These are phyloP conservation scores for Pterobdella sp. DNA, from an alignment of 2,888 invertebrate genomes.

Conservation along the genomic window DNA sequence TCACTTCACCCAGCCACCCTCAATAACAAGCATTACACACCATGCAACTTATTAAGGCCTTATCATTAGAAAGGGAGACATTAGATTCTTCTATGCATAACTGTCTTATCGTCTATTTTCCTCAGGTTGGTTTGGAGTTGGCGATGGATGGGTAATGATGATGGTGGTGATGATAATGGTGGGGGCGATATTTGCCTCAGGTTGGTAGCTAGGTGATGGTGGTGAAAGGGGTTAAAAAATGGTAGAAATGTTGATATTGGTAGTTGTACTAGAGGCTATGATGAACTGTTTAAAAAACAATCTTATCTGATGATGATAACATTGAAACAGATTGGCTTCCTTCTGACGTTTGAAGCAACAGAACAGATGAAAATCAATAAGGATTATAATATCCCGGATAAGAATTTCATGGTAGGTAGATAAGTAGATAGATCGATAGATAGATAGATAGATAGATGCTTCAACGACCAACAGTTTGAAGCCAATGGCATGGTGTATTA, in stretches of 20 bases:
- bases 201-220: too few species aligned
- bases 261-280: too few species aligned
- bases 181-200: too few species aligned
- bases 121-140: conserved; percentile 56
- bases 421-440: too few species aligned
- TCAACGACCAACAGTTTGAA: conserved; percentile 53
- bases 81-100: background rate
- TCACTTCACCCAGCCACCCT: background rate
- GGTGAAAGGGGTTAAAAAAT: too few species aligned
- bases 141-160: too few species aligned
- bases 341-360: conserved; percentile 9
- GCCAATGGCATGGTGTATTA: conserved; percentile 63
- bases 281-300: too few species aligned
- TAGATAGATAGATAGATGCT: background rate
- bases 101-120: conserved; percentile 53
- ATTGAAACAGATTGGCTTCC: conserved; percentile 21
- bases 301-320: too few species aligned
- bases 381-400: conserved; percentile 12
- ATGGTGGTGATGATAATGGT: too few species aligned
- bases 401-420: conserved; percentile 18
- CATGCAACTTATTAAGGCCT: background rate
- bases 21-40: background rate
- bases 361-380: conserved; percentile 14
- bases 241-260: too few species aligned
- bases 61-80: background rate